Base-by-base conservation (phyloP, 2,113 vertebrate genomes). In the Phaetusa simplex region DNA sequence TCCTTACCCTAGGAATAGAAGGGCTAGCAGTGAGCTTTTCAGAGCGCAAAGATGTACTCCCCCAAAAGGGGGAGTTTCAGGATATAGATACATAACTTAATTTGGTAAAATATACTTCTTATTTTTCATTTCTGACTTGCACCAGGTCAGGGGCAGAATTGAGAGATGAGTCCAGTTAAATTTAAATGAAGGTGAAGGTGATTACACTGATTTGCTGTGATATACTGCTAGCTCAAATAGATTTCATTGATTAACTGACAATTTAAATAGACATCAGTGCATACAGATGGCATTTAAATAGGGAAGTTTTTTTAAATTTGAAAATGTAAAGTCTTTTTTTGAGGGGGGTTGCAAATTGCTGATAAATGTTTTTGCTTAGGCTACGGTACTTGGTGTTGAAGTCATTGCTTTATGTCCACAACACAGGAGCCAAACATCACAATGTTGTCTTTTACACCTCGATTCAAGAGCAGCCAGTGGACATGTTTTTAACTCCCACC, bases 191-290 rank as follows among this genome's bases (percentile, higher is more conserved):
- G 82, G 62, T 61, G 66, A 85, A 95, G 59, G 87, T 82, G 93
- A 78, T 88, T 55, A 56, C 49, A 27, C 18, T 78, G 52, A 82
- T 93, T 76, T 90, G 58, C 80, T 94, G 30, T 42, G 94, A 94
- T 49, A 36, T 78, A 64, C 61, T 70, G 5, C 50, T 59, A 94
- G 59, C 53, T 94, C 59, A 72, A 86, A 92, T 72, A 80, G 20
- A 65, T 91, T 78, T 91, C 32, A 82, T 91, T 67, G 78, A 93
- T 96, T 94, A 66, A 49, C 79, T 47, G 55, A 62, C 88, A 67
- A 62, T 92, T 89, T 73, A 82, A 82, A 59, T 91, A 83, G 90
- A 66, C 45, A 70, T 69, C 55, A 52, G 30, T 21, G 42, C 27
- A 77, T 69, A 45, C 76, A 94, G 64, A 91, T 47, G 27, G 22